phyloP scores from a whole-genome alignment of 2,888 invertebrate genomes.

The Limnephilus lunatus region DNA sequence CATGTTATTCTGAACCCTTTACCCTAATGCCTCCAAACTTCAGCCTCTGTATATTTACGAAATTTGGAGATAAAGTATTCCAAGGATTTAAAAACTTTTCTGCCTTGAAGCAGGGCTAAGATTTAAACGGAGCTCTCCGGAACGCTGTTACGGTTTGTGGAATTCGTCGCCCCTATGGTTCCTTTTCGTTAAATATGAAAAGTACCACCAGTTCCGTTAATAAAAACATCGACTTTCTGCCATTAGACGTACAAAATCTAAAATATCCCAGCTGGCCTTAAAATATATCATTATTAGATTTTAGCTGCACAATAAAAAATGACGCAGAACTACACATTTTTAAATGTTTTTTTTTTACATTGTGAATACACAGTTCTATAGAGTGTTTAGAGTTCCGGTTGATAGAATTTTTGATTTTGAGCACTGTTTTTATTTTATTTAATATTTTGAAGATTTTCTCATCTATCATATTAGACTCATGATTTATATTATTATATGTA shows the following conservation, averaged over 20 bases:
- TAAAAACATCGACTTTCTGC: background rate
- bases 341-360: too few species aligned
- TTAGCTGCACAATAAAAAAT: too few species aligned
- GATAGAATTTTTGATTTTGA: background rate
- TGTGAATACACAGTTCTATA: too few species aligned
- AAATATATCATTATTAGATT: too few species aligned
- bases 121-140: background rate
- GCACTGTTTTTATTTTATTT: background rate
- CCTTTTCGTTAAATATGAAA: background rate
- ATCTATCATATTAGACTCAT: too few species aligned
- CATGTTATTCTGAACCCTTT: background rate
- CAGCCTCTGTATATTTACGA: background rate
- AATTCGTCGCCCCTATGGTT: background rate
- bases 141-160: background rate
- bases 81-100: background rate
- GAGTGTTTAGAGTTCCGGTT: background rate
- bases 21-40: background rate
- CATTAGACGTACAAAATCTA: background rate
- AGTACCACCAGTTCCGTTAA: background rate
- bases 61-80: constrained; percentile 2
- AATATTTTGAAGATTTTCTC: too few species aligned
- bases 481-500: too few species aligned
- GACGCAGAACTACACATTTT: too few species aligned
- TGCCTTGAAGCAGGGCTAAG: background rate
- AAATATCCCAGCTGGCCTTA: too few species aligned